Percentiles rank a stretch among this genome's conserved stretches.
Evolutionary conservation across 2,113 vertebrate genomes (phyloP).

Genomic region (Sceloporus undulatus): DNA sequence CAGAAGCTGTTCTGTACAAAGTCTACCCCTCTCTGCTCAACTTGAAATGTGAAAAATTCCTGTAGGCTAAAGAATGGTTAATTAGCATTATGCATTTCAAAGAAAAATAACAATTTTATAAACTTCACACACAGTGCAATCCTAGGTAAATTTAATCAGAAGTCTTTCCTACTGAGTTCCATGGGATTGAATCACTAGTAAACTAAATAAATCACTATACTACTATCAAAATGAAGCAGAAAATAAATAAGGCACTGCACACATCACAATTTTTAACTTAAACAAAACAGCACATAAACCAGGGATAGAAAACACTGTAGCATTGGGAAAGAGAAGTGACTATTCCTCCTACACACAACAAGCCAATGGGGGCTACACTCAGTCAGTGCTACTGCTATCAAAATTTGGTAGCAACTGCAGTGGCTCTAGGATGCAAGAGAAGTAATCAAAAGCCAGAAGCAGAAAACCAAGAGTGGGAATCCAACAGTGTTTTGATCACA

Average conservation of each 20-base stretch:
- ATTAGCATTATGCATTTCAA: slow-evolving; percentile 5
- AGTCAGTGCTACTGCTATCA: too few relatives aligned
- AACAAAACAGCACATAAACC: too few relatives aligned
- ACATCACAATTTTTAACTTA: too few relatives aligned
- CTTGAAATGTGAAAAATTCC: background rate
- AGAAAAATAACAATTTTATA: background rate
- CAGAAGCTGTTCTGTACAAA: background rate
- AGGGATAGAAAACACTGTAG: too few relatives aligned
- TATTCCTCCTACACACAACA: too few relatives aligned
- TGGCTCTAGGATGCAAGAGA: too few relatives aligned
- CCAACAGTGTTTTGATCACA: too few relatives aligned
- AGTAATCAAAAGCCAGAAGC: too few relatives aligned
- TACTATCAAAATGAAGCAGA: background rate
- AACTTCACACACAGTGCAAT: background rate
- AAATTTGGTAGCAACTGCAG: too few relatives aligned
- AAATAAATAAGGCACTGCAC: background rate
- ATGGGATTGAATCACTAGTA: background rate
- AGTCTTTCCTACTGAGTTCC: background rate
- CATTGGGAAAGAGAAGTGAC: too few relatives aligned
- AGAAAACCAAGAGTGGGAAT: too few relatives aligned
- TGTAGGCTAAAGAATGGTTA: background rate
- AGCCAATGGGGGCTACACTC: too few relatives aligned
- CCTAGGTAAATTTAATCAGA: background rate
- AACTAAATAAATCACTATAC: background rate
- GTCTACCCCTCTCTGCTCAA: background rate